phyloP scores from a whole-genome alignment of 2,113 vertebrate genomes.

The Nycticorax nycticorax region DNA sequence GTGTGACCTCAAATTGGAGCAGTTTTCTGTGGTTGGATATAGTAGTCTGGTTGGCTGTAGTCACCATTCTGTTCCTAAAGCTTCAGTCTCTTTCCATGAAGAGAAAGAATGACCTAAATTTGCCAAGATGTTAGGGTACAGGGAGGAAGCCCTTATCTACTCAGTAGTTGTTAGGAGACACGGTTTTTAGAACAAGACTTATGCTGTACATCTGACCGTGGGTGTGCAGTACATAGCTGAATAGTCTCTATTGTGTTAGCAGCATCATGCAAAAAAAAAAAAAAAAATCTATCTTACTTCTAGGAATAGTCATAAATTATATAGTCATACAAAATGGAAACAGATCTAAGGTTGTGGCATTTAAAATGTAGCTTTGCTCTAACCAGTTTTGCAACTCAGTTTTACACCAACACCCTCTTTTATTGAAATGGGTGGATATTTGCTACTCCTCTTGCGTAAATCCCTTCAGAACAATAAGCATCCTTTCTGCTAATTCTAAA shows the following conservation, averaged over 20 bases:
- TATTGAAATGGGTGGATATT: not conserved
- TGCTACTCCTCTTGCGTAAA: not conserved
- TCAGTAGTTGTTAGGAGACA: not conserved
- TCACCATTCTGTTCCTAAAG: not conserved
- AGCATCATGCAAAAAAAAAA: not conserved
- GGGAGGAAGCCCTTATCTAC: not conserved
- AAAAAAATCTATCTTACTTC: not conserved
- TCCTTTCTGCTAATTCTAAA: not conserved
- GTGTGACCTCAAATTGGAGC: rapidly evolving
- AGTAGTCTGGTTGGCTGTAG: not conserved
- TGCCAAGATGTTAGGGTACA: not conserved
- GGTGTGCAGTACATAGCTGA: not conserved
- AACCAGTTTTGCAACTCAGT: not conserved
- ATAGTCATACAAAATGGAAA: not conserved
- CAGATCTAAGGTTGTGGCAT: not conserved
- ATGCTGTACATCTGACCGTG: no score
- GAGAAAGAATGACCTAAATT: not conserved
- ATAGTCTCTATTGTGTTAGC: not conserved
- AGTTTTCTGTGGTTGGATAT: not conserved
- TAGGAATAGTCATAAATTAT: not conserved
- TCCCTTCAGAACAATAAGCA: not conserved
- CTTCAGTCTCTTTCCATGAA: not conserved
- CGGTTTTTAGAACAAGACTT: not conserved
- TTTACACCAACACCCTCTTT: not conserved
- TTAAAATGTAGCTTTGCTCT: not conserved